Evolutionary conservation across 2,888 invertebrate species (phyloP).

Genomic region (Crepidodera aurea): DNA sequence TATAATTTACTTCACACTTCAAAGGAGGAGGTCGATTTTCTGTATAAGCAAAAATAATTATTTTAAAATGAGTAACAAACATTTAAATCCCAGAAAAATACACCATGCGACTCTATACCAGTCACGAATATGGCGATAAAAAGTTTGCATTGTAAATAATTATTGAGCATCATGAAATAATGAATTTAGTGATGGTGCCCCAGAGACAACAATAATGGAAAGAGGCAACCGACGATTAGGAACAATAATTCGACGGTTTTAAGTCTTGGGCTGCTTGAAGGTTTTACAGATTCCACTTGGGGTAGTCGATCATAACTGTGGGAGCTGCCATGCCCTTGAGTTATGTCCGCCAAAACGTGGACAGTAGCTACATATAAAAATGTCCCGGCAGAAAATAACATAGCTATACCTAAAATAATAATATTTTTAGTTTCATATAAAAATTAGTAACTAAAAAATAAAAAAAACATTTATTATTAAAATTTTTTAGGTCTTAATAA

Average conservation of each 20-base stretch:
- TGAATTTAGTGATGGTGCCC: slow-evolving; percentile 80
- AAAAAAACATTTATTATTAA: too few species aligned
- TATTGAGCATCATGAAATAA: slow-evolving; percentile 1
- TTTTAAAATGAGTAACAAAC: too few species aligned
- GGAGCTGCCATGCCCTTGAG: slow-evolving; percentile 60
- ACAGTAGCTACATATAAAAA: slow-evolving; percentile 99
- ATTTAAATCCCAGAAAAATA: too few species aligned
- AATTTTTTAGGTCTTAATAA: too few species aligned
- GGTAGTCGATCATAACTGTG: slow-evolving; percentile 26
- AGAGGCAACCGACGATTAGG: slow-evolving; percentile 84
- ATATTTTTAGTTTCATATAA: background rate
- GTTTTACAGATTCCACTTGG: slow-evolving; percentile 22
- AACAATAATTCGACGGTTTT: slow-evolving; percentile 81
- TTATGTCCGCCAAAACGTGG: slow-evolving; percentile 96
- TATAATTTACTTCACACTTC: too few species aligned
- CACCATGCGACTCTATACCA: too few species aligned
- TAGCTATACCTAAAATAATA: slow-evolving; percentile 78
- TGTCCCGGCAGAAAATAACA: slow-evolving; percentile 98
- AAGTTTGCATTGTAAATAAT: too few species aligned
- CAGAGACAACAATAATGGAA: slow-evolving; percentile 89
- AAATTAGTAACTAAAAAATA: background rate
- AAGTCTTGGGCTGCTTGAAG: slow-evolving; percentile 58
- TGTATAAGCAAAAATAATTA: too few species aligned
- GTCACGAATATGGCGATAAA: too few species aligned
- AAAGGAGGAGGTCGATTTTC: too few species aligned